Base-by-base conservation (phyloP, 2,797 vertebrate genomes). In the Morelia viridis region DNA sequence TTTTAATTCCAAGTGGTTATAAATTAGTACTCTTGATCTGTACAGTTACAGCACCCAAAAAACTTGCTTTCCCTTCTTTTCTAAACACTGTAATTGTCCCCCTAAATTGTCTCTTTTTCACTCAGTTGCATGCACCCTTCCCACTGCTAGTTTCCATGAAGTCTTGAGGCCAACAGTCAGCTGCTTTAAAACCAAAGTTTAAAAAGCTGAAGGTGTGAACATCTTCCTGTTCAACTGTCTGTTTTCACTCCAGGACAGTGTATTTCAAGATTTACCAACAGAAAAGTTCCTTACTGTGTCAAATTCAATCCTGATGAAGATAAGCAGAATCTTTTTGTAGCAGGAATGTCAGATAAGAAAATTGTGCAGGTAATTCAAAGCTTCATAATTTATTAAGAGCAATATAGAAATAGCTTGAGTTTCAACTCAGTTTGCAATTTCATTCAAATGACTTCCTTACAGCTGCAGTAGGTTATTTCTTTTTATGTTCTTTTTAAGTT, bases 271-370 rank as follows among this genome's bases (percentile, higher is more conserved):
- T 99, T 99, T 97, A 99, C 99, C 93, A 99, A 99, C 96, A 97
- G 98, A 94, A 99, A 99, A 96, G 99, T 99, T 83, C 99, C 99
- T 2, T 99, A 99, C 90, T 99, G 99, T 95, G 99, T 99, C 92
- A 99, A 99, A 96, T 99, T 99, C 97, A 99, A 99, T 97, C 99
- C 99, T 11, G 99, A 99, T 6, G 99, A 99, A 97, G 99, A 99
- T 94, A 99, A 99, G 92, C 99, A 99, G 95, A 99, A 97, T 96
- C 98, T 99, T 58, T 98, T 99, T 94, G 99, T 99, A 93, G 99
- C 99, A 46, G 99, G 99, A 58, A 99, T 99, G 99, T 99, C 99
- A 0, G 99, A 99, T 97, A 99, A 99, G 95, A 99, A 99, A 97
- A 99, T 99, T 76, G 99, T 99, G 35, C 99, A 99, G 97, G 99